phyloP scores from a whole-genome alignment of 2,113 vertebrate species.

The Hemibagrus wyckioides region DNA sequence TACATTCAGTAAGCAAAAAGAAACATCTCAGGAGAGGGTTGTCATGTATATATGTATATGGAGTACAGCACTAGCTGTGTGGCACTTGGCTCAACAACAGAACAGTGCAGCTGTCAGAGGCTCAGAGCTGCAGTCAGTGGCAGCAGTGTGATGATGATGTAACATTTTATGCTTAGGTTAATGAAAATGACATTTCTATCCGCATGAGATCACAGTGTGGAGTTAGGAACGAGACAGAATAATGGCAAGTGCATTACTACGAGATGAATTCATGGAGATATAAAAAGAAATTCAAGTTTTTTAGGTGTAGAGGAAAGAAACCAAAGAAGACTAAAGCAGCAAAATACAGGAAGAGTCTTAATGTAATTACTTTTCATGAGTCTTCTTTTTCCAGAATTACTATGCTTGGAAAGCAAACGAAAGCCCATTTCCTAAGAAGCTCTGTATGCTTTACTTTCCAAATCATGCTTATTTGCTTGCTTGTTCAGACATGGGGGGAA shows the following conservation, averaged over 20 bases:
- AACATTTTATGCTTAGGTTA: conserved; percentile 14
- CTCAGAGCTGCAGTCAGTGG: conserved; percentile 18
- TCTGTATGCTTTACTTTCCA: neutral
- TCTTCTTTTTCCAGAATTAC: conserved; percentile 1
- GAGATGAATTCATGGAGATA: neutral
- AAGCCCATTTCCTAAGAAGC: neutral
- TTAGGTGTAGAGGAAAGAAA: neutral
- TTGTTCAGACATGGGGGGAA: neutral
- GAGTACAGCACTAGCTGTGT: neutral
- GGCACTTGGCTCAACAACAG: neutral
- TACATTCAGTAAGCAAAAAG: neutral
- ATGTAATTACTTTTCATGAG: too few relatives aligned
- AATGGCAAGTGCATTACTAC: neutral
- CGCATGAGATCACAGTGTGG: neutral
- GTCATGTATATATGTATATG: neutral
- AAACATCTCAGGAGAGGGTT: neutral
- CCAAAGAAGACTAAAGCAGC: neutral
- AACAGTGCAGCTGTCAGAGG: neutral
- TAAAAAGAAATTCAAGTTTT: neutral
- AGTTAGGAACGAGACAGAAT: neutral
- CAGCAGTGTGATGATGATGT: conserved; percentile 17
- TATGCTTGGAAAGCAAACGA: neutral
- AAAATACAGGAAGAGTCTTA: neutral
- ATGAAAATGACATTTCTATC: conserved; percentile 12
- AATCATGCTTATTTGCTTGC: neutral